Evolutionary conservation across 1,140 invertebrate genomes (phyloP), one percentile per base, ranked within the genome.

Genomic region (Habropoda laboriosa): DNA sequence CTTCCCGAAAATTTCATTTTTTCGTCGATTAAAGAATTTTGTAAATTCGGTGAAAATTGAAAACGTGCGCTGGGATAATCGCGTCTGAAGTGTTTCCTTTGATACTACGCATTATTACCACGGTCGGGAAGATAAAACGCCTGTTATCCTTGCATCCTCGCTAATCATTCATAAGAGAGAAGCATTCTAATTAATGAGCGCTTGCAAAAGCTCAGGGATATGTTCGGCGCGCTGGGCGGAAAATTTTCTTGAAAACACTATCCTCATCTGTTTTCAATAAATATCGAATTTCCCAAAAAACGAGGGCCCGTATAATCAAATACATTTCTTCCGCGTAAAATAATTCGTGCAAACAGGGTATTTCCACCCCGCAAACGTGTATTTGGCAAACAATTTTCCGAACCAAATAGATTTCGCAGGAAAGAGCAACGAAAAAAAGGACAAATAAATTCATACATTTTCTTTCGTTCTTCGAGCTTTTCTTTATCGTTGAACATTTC

Each of bases 171-270:
- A n/a, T 24, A 30, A 30, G 24, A n/a, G 16, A 18, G 40, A 40
- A 40, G 51, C 67, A 42, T 55, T 40, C 10, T 71, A 71, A 71
- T 71, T 71, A 71, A 40, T 24, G 24, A 57, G 7, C 35, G 16
- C 13, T 18, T 13, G 42, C 3, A 16, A 55, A 70, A 24, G 13
- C 18, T 1, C 32, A 7, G 32, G 0, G 8, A 10, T 27, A 40
- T 13, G 35, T 40, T 53, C 16, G 0, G 0, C 51, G 13, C 0
- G 0, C 16, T 27, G 13, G n/a, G n/a, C n/a, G n/a, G n/a, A n/a
- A n/a, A n/a, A n/a, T n/a, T n/a, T n/a, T n/a, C 30, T 53, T 30
- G n/a, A 10, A 21, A 40, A 27, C 35, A 8, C 5, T 27, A 13
- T 12, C 12, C 18, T 24, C 24, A 21, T 30, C 18, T 63, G n/a